Evolutionary conservation across 2,888 invertebrate species (phyloP), one percentile per base, ranked within the genome.

Genomic region (Drosophila differens): DNA sequence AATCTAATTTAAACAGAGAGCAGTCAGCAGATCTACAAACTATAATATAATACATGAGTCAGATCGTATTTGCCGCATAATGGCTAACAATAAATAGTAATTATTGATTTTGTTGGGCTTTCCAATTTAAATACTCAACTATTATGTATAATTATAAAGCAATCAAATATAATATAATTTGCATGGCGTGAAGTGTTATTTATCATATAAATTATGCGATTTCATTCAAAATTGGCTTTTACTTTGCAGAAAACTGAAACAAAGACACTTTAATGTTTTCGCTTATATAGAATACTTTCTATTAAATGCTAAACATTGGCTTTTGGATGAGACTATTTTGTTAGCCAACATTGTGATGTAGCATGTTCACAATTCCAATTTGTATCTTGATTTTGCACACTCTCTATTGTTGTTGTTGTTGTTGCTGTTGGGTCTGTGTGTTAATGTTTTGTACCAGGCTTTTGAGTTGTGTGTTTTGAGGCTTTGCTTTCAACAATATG

Each of bases 401-500:
- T 64, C 65, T 52, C 59, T 62, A 53, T 65, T 51, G 51, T 62
- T 54, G 25, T 49, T 76, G 44, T 33, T 60, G 39, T 54, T 49
- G 44, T 44, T 60, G 55, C 32, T 65, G 60, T 41, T 60, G 47
- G 44, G 28, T 5, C 25, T 55, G 22, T 30, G 35, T 35, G 35
- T 35, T 35, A 35, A 35, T 41, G 60, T 49, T 69, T 53, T 55
- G 7, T 70, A 59, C 32, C 66, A 77, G 64, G 44, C 64, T 74
- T 78, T 78, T 77, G 77, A 71, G 81, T 69, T 79, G 63, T 80
- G 57, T 54, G 44, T 52, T 65, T 67, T 68, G 70, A 64, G 64
- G 57, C 61, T 81, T 55, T 63, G 75, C 79, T 76, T 82, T 83
- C 81, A 78, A 76, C 76, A 80, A 73, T 76, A 85, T 80, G 76